These are phyloP conservation scores for Aproaerema taeniolella DNA, from an alignment of 2,888 invertebrate species.

Conservation along the genomic window DNA sequence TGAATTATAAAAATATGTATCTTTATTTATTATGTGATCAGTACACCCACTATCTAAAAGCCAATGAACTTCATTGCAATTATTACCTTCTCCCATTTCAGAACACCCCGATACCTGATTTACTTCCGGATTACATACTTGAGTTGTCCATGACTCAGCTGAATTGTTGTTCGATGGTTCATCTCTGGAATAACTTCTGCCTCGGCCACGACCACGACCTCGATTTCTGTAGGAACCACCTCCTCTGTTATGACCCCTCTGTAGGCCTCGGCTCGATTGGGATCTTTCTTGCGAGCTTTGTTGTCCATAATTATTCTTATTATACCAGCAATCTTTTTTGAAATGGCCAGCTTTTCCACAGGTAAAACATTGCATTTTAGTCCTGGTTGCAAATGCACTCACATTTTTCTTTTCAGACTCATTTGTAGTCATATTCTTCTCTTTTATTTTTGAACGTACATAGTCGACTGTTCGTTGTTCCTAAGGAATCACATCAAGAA, in stretches of 20 bases:
- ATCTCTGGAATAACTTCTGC: background rate
- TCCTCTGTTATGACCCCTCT: background rate
- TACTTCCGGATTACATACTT: slow-evolving; percentile 16
- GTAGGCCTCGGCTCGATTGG: slow-evolving; percentile 11
- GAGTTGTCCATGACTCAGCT: slow-evolving; percentile 21
- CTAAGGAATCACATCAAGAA: background rate
- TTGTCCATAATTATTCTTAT: background rate
- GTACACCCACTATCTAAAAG: slow-evolving; percentile 26
- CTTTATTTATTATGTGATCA: slow-evolving; percentile 21
- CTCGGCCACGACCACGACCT: slow-evolving; percentile 14
- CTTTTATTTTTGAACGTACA: slow-evolving; percentile 24
- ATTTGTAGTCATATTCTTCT: background rate
- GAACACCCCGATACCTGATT: background rate
- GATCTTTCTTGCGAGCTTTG: too few relatives aligned
- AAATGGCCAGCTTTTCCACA: slow-evolving; percentile 25
- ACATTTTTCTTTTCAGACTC: slow-evolving; percentile 18
- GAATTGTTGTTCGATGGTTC: background rate
- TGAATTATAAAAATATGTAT: slow-evolving; percentile 19
- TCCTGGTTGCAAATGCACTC: slow-evolving; percentile 21
- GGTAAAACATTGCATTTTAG: slow-evolving; percentile 20
- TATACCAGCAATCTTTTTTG: slow-evolving; percentile 19
- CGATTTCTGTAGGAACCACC: slow-evolving; percentile 8
- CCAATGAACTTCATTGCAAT: slow-evolving; percentile 21
- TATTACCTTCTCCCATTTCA: background rate
- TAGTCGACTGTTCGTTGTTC: slow-evolving; percentile 27